Evolutionary conservation across 2,888 invertebrate species (phyloP).

Genomic region (Monochamus alternatus): DNA sequence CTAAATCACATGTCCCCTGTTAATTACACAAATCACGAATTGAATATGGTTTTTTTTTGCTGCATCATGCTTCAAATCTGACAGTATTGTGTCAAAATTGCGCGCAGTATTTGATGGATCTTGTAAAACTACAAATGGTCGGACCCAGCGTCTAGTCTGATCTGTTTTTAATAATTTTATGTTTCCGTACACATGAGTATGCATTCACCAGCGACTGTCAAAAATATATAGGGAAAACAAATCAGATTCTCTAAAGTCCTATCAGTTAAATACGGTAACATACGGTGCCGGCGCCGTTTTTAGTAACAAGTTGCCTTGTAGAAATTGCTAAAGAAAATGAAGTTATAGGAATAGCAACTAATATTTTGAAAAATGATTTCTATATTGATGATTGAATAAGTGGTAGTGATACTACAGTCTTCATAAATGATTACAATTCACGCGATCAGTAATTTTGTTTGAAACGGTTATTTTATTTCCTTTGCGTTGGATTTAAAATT

Average conservation of each 20-base stretch:
- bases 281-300: slow-evolving; percentile 13
- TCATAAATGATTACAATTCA: no score
- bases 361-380: slow-evolving; percentile 1
- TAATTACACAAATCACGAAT: not conserved
- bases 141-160: slow-evolving; percentile 6
- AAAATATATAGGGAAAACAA: slow-evolving; percentile 11
- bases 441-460: no score
- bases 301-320: slow-evolving; percentile 16
- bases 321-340: slow-evolving; percentile 1
- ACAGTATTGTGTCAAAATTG: not conserved
- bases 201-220: slow-evolving; percentile 15
- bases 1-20: slow-evolving; percentile 3
- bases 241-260: not conserved
- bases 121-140: slow-evolving; percentile 14
- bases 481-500: no score
- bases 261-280: slow-evolving; percentile 16
- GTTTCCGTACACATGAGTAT: slow-evolving; percentile 8
- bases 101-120: not conserved
- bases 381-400: slow-evolving; percentile 17
- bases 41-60: slow-evolving; percentile 4
- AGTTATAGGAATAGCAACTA: not conserved
- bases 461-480: no score
- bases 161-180: slow-evolving; percentile 15
- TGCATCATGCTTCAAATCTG: slow-evolving; percentile 13
- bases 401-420: not conserved